Evolutionary conservation across 2,113 vertebrate species (phyloP).

Genomic region (Anarrhichthys ocellatus): DNA sequence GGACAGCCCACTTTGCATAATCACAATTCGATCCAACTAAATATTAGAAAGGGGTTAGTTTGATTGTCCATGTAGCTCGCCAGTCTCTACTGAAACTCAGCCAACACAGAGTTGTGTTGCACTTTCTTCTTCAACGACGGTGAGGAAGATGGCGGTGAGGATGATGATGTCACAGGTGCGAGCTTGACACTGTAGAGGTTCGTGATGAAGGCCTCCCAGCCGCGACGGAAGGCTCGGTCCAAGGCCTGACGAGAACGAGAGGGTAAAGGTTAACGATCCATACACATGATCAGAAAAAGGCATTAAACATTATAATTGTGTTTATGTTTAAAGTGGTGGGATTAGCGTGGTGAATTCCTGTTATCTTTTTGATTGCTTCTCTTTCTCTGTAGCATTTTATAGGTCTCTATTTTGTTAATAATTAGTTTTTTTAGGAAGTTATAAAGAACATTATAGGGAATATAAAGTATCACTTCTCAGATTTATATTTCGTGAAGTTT

Average conservation of each 20-base stretch:
- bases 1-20: background rate
- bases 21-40: background rate
- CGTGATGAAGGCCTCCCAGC: constrained; percentile 83
- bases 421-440: background rate
- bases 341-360: background rate
- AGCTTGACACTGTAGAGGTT: constrained; percentile 85
- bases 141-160: constrained; percentile 56
- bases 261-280: constrained; percentile 1
- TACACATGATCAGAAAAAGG: background rate
- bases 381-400: background rate
- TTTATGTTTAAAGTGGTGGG: background rate
- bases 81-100: constrained; percentile 69
- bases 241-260: constrained; percentile 71
- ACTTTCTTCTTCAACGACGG: constrained; percentile 44
- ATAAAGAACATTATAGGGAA: background rate
- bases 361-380: background rate
- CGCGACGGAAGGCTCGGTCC: constrained; percentile 81
- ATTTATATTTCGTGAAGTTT: background rate
- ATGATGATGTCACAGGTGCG: constrained; percentile 55
- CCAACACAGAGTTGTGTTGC: constrained; percentile 46
- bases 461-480: background rate
- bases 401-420: background rate
- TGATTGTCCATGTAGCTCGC: background rate
- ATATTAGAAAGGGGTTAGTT: background rate
- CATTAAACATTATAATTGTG: background rate